Conservation (phyloP, 2,888 invertebrate genomes). For the Leptinotarsa haldemani region DNA sequence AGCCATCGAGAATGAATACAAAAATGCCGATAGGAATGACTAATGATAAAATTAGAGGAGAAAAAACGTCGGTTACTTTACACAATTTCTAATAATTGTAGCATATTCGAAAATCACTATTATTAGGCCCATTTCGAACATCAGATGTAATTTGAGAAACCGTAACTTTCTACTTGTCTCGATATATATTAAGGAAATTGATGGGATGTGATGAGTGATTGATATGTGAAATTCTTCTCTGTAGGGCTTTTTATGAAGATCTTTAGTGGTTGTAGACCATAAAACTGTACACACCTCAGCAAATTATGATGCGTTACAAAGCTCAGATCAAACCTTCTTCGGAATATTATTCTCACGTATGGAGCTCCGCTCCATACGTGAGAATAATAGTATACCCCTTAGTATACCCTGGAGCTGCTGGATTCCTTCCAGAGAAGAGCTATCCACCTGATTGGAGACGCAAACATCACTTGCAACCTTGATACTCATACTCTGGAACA, state of each 20-base stretch:
- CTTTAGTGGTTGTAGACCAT: too few species aligned
- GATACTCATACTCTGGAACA: too few species aligned
- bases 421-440: too few species aligned
- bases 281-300: too few species aligned
- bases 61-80: slow-evolving; percentile 28
- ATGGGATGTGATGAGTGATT: background rate
- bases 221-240: background rate
- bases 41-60: slow-evolving; percentile 35
- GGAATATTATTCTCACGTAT: too few species aligned
- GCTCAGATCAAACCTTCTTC: too few species aligned
- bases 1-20: slow-evolving; percentile 28
- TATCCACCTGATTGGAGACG: too few species aligned
- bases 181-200: slow-evolving; percentile 19
- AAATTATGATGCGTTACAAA: too few species aligned
- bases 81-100: slow-evolving; percentile 34
- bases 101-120: slow-evolving; percentile 35
- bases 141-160: slow-evolving; percentile 26
- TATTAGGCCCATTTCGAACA: slow-evolving; percentile 32
- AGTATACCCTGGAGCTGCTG: too few species aligned
- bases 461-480: too few species aligned
- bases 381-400: too few species aligned
- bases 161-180: slow-evolving; percentile 25
- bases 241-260: background rate
- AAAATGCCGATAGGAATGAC: slow-evolving; percentile 33
- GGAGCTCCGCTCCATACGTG: too few species aligned